Conservation (phyloP, 2,113 vertebrate species). For the Rhea pennata region DNA sequence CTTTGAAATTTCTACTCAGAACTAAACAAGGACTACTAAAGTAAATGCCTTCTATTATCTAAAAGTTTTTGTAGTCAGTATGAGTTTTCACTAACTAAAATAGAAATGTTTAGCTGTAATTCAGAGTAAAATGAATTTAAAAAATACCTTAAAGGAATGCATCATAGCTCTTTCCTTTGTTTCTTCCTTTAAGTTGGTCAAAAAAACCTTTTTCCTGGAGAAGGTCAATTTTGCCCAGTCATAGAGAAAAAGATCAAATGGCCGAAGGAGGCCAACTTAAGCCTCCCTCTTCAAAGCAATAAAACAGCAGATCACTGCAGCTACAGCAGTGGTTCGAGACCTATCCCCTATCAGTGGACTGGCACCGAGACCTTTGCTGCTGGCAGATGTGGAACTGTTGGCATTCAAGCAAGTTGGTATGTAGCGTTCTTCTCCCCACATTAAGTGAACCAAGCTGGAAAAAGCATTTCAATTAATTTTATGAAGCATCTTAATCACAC, state of each 20-base stretch:
- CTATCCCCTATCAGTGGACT: neutral
- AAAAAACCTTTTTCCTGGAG: neutral
- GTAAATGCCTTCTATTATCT: neutral
- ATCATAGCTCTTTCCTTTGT: neutral
- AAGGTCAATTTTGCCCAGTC: neutral
- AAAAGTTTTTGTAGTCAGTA: neutral
- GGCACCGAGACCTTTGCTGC: neutral
- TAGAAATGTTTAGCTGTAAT: neutral
- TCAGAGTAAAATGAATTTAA: slow-evolving; percentile 1
- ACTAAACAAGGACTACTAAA: neutral
- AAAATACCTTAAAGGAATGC: neutral
- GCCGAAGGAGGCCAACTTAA: neutral
- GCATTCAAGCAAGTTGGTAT: neutral
- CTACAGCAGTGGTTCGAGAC: neutral
- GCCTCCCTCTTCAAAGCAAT: neutral
- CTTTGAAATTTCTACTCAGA: neutral
- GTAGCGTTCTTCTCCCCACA: neutral
- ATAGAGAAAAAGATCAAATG: neutral
- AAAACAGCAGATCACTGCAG: neutral
- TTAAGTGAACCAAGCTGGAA: neutral
- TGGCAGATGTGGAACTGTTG: neutral
- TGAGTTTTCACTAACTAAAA: neutral
- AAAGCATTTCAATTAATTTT: neutral
- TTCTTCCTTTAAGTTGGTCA: neutral
- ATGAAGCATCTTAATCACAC: neutral